Evolutionary conservation across 2,888 invertebrate species (phyloP).

Genomic region (Thalpophila matura): DNA sequence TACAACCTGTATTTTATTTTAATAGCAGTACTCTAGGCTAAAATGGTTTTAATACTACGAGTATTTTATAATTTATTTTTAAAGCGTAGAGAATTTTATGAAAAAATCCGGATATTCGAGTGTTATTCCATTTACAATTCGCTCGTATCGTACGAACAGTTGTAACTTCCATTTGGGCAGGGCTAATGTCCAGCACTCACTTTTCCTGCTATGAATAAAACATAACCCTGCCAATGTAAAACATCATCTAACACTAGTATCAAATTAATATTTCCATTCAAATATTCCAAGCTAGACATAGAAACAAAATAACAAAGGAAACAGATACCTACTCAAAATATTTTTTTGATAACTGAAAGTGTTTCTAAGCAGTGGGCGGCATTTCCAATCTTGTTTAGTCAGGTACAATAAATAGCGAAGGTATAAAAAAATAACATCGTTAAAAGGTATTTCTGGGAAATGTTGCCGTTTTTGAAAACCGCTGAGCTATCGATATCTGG

Average conservation of each 20-base stretch:
- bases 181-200: not conserved
- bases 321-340: not conserved
- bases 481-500: conserved; percentile 42
- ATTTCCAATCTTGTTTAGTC: conserved; percentile 25
- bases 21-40: conserved; percentile 15
- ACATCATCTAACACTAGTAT: not conserved
- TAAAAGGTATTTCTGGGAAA: conserved; percentile 47
- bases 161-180: conserved; percentile 2
- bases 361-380: conserved; percentile 5
- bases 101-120: not conserved
- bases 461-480: conserved; percentile 43
- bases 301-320: not conserved
- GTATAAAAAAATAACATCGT: conserved; percentile 44
- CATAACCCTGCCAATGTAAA: not conserved
- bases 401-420: conserved; percentile 41
- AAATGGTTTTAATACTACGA: conserved; percentile 23
- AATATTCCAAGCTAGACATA: not conserved
- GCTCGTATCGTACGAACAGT: not conserved
- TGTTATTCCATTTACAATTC: not conserved
- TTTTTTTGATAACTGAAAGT: not conserved
- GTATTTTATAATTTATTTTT: conserved; percentile 5
- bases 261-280: not conserved
- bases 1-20: too few relatives aligned
- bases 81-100: conserved; percentile 4
- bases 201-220: conserved; percentile 4